Evolutionary conservation across 2,888 invertebrate species (phyloP), one percentile per base, ranked within the genome.

Genomic region (Trachelus stipa): DNA sequence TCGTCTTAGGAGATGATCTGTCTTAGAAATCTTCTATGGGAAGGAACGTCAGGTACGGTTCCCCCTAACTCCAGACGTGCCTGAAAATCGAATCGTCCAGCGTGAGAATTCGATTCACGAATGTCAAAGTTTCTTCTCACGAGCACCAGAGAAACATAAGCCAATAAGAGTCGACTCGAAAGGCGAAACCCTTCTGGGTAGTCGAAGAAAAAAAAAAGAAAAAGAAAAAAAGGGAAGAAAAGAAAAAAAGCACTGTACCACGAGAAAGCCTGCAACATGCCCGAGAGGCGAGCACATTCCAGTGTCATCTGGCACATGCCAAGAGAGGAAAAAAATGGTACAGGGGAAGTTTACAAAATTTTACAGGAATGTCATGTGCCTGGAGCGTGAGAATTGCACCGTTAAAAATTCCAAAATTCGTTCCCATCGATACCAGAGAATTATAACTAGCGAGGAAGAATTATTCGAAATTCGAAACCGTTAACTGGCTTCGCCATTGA

Each of bases 351-450:
- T 40, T 15, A 40, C 1, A 40, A 40, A 40, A 31, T 69, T 69
- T 33, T 11, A 31, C 69, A 33, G 30, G 69, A 69, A 69, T 30
- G 30, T 69, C 30, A 33, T 30, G 31, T 33, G 69, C 69, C 69
- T 2, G 11, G 69, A 40, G 31, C 69, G 69, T 69, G 69, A 30
- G 69, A 69, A 30, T 12, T 15, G 69, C 15, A 15, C 15, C 15
- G 6, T 6, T 1, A 40, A 40, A 40, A 40, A 6, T 40, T 15
- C 15, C 40, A 15, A 40, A 33, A 69, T 33, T 69, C 69, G 11
- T 84, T 86, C 87, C 86, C 85, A 87, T 82, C 83, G 81, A 76
- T 81, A 85, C 79, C 83, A 84, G 85, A 85, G 83, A 71, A 80
- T 71, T 82, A 87, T 85, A 78, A 83, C 78, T n/a, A 31, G 34